Conservation (phyloP, 2,888 invertebrate species). For the Crioceris asparagi region DNA sequence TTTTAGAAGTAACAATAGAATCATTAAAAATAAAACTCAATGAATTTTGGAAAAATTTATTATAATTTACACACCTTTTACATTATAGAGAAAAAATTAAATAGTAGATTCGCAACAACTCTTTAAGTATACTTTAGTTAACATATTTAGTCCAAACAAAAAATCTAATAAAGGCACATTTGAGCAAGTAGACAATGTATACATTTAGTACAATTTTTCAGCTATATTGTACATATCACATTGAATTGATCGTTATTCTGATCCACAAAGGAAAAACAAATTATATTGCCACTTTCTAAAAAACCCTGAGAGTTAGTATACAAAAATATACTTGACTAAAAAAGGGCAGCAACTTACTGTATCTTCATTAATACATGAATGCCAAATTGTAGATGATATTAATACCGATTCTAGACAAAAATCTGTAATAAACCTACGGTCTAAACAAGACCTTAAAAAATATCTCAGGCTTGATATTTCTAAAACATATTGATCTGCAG, state of each 20-base stretch:
- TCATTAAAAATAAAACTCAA: conserved; percentile 20
- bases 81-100: conserved; percentile 21
- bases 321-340: conserved; percentile 25
- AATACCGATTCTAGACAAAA: no score
- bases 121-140: conserved; percentile 11
- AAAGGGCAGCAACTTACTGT: conserved; percentile 21
- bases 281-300: conserved; percentile 29
- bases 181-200: conserved; percentile 35
- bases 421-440: no score
- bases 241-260: conserved; percentile 24
- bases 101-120: conserved; percentile 20
- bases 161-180: conserved; percentile 35
- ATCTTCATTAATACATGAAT: no score
- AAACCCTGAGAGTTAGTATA: conserved; percentile 35
- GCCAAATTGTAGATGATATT: no score
- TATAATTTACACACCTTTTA: conserved; percentile 20
- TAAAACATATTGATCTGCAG: no score
- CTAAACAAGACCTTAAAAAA: no score
- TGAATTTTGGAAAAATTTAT: conserved; percentile 24
- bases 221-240: conserved; percentile 31
- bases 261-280: conserved; percentile 10
- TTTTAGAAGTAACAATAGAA: conserved; percentile 18
- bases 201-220: conserved; percentile 27
- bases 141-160: conserved; percentile 12
- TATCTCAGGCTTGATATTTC: no score